Evolutionary conservation across 64 coral and sea anemone genomes (phyloP).

Genomic region (Dendronephthya gigantea): DNA sequence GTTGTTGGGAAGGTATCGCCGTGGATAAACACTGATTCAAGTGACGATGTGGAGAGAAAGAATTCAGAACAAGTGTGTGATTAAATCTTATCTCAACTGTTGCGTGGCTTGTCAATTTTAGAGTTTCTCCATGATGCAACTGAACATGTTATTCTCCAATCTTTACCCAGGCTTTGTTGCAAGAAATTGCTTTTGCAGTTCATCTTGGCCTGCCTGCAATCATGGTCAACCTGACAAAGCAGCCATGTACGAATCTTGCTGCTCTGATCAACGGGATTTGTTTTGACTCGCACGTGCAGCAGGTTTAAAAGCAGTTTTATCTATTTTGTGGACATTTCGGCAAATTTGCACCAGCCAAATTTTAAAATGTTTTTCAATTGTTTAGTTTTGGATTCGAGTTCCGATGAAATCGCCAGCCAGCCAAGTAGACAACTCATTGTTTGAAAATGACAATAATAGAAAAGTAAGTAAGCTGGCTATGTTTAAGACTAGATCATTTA

Average conservation of each 20-base stretch:
- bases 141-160: neutral
- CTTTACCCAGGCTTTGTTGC: conserved; percentile 53
- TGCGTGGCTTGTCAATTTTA: no score
- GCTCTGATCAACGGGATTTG: conserved; percentile 61
- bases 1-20: conserved; percentile 94
- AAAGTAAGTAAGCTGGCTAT: neutral
- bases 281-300: conserved; percentile 67
- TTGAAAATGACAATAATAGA: conserved; percentile 45
- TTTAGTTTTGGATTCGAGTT: conserved; percentile 70
- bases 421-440: conserved; percentile 52
- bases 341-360: neutral
- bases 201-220: conserved; percentile 87
- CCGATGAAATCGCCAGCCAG: conserved; percentile 63
- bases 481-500: no score
- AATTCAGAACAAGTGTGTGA: conserved; percentile 71
- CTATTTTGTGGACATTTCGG: neutral
- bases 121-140: no score
- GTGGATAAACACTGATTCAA: conserved; percentile 79
- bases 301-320: conserved; percentile 29
- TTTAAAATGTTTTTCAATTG: neutral
- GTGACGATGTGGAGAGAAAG: conserved; percentile 59
- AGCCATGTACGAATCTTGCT: conserved; percentile 67
- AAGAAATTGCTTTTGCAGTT: conserved; percentile 75
- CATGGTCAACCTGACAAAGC: conserved; percentile 55
- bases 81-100: no score